A percentile compares a stretch with the other conserved stretches of the same genome.
These are phyloP conservation scores for Pollenia labialis DNA, from an alignment of 2,888 invertebrate species.

Conservation along the genomic window DNA sequence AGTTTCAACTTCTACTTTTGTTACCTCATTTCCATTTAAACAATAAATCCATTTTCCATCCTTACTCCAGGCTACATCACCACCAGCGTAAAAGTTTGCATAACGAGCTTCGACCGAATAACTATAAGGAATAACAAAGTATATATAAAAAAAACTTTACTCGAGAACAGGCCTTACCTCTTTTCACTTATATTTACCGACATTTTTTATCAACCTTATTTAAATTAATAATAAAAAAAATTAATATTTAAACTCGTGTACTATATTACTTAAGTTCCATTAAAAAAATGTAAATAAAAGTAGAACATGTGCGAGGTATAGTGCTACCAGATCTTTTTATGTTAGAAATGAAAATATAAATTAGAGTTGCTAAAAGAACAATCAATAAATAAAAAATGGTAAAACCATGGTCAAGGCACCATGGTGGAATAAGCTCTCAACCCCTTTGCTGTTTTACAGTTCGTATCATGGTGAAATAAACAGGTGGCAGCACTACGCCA, in stretches of 20 bases:
- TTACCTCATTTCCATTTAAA: slow-evolving; percentile 89
- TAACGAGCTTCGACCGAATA: slow-evolving; percentile 90
- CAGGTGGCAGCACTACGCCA: too few relatives aligned
- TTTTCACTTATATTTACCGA: slow-evolving; percentile 76
- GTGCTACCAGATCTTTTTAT: slow-evolving; percentile 29
- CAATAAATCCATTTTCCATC: slow-evolving; percentile 90
- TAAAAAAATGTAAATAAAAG: slow-evolving; percentile 65
- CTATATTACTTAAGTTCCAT: background rate
- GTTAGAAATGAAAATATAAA: background rate
- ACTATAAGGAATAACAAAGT: slow-evolving; percentile 83
- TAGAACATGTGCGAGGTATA: slow-evolving; percentile 28
- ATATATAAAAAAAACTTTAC: background rate
- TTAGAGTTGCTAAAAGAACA: slow-evolving; percentile 29
- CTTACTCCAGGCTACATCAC: slow-evolving; percentile 89
- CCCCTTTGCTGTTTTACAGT: too few relatives aligned
- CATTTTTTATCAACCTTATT: slow-evolving; percentile 48
- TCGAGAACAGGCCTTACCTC: slow-evolving; percentile 67
- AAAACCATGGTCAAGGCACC: too few relatives aligned
- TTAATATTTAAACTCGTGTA: background rate
- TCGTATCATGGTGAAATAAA: too few relatives aligned
- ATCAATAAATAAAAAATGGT: too few relatives aligned
- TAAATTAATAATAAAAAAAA: background rate
- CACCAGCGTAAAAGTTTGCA: slow-evolving; percentile 93
- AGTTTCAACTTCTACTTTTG: slow-evolving; percentile 87
- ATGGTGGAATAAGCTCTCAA: too few relatives aligned